A percentile compares a stretch with the other conserved stretches of the same genome.
phyloP scores from a whole-genome alignment of 2,797 vertebrate genomes.

The Megalops cyprinoides region DNA sequence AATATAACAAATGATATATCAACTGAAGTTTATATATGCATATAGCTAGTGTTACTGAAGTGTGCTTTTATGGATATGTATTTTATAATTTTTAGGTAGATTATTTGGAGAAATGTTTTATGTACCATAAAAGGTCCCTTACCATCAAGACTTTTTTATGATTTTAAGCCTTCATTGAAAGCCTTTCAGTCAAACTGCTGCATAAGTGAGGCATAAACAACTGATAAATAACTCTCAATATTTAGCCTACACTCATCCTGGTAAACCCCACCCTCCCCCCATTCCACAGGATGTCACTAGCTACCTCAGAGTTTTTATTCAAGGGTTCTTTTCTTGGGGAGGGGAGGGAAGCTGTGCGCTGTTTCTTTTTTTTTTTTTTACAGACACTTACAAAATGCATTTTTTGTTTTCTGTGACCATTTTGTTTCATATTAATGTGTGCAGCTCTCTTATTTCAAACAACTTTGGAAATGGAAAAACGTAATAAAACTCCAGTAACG shows the following conservation, averaged over 20 bases:
- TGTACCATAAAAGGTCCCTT: conserved; percentile 1
- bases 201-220: conserved; percentile 4
- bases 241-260: neutral
- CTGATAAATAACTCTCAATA: conserved; percentile 26
- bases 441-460: neutral
- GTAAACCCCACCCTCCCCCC: neutral
- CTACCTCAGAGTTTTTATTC: conserved; percentile 46
- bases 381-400: conserved; percentile 25
- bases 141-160: neutral
- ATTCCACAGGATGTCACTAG: conserved; percentile 33
- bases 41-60: conserved; percentile 34
- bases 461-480: conserved; percentile 20
- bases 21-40: neutral
- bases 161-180: too few species aligned
- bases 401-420: neutral
- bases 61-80: conserved; percentile 26
- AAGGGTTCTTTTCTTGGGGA: neutral
- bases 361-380: neutral
- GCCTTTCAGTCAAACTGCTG: neutral
- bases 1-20: conserved; percentile 50
- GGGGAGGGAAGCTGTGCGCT: neutral
- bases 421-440: neutral
- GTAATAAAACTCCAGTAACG: neutral
- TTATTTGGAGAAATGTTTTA: conserved; percentile 29
- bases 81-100: conserved; percentile 27